Evolutionary conservation across 2,888 invertebrate species (phyloP), one percentile per base, ranked within the genome.

Genomic region (Steinernema carpocapsae): DNA sequence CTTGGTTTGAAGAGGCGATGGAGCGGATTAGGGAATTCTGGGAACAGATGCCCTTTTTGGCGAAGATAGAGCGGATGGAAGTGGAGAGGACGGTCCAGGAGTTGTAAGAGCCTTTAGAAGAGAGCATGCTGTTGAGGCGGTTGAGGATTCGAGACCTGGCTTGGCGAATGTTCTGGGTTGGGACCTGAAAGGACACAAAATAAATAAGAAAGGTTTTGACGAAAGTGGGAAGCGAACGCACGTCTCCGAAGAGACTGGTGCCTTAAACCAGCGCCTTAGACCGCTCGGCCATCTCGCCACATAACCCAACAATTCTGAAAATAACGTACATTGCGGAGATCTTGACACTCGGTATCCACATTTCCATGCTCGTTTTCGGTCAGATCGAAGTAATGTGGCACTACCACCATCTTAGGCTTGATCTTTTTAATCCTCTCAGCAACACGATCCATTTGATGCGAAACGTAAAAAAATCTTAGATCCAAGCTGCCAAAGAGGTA

Each of bases 181-280:
- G 77, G 0, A 80, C 76, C 82, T 82, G 71, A 75, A 74, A 12
- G 56, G 22, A 14, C 22, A 19, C 22, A 56, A 48, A 4, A 3
- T 7, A 19, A 14, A 19, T 14, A 48, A 52, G 22, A 52, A 52
- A 22, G 12, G 12, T 1, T 64, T 64, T 82, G 82, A 82, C 75
- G 82, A 82, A 83, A 82, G 92, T 92, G 92, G 92, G 92, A 92
- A 92, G 92, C 92, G 92, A 92, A 92, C 92, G 92, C 92, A 92
- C 92, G 92, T 92, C 92, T 85, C 87, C 92, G 92, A 92, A 90
- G 92, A 92, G 92, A 92, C 92, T 93, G 92, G 92, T 92, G 92
- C 92, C 92, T 93, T 92, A 93, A 93, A 92, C 92, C 92, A 92
- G 92, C 92, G 92, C 92, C 92, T 92, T 92, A 92, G 92, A 92